Evolutionary conservation across 1,140 invertebrate genomes (phyloP), one percentile per base, ranked within the genome.

Genomic region (Uloborus diversus): DNA sequence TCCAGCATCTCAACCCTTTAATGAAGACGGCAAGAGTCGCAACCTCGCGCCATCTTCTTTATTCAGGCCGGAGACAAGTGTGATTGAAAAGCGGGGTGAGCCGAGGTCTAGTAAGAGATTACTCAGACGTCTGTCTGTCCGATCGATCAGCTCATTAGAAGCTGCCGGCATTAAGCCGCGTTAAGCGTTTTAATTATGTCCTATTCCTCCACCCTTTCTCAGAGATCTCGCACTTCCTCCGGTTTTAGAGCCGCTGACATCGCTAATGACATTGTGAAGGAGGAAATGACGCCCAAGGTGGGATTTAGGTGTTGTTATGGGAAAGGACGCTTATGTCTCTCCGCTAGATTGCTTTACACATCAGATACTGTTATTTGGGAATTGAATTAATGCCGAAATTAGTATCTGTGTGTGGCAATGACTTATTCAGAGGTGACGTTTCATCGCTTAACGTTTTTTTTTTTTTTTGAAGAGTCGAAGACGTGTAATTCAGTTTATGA

Each of bases 151-250:
- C 57, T 75, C 62, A 75, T 75, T 75, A 75, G 71, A 64, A 59
- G n/a, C 37, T 11, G 68, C 59, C 25, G 42, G 71, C 59, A 75
- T 64, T 75, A 75, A 64, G 57, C 59, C 57, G 25, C 35, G 57
- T 64, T 75, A 75, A 75, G 71, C 71, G 71, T 75, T 75, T 75
- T 75, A 75, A 75, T 75, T 75, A 75, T 75, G 59, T 59, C 71
- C 71, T 64, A 75, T 75, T 75, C 64, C 57, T 53, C 30, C 13
- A 56, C 33, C 42, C 25, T 47, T 23, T 37, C 37, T 23, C 62
- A 33, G 33, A n/a, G 62, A 17, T 14, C 30, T 20, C 14, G 20
- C 47, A 47, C 47, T 32, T 14, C 7, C 42, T 32, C 20, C 30
- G 20, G 53, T 73, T 49, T 61, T 61, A 33, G 20, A 42, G 20